Evolutionary conservation across 2,113 vertebrate species (phyloP).

Genomic region (Dipodomys merriami): DNA sequence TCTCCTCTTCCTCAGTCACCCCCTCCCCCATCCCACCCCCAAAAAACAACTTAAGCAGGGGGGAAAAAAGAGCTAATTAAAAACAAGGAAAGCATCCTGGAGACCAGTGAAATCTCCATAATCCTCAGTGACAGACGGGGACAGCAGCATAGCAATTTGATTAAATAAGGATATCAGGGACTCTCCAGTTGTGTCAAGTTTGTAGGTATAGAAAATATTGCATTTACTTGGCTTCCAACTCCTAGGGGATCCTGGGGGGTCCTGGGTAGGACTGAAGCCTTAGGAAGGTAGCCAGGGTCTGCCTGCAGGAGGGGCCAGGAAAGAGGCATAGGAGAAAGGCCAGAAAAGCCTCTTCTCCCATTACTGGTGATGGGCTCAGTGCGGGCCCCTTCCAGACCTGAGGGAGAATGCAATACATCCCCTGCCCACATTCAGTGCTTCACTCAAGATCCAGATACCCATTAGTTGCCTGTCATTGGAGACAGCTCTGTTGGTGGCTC

Average conservation of each 20-base stretch:
- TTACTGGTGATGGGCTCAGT: neutral
- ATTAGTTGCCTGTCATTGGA: slow-evolving; percentile 77
- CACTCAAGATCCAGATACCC: slow-evolving; percentile 65
- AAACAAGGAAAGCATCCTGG: slow-evolving; percentile 42
- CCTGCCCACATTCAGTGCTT: slow-evolving; percentile 33
- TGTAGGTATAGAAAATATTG: neutral
- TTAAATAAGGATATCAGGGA: slow-evolving; percentile 60
- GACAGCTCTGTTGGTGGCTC: slow-evolving; percentile 73
- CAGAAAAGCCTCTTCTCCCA: neutral
- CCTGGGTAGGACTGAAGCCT: neutral
- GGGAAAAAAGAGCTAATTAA: slow-evolving; percentile 47
- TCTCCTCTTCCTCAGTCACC: neutral
- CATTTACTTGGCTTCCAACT: slow-evolving; percentile 21
- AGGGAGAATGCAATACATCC: slow-evolving; percentile 25
- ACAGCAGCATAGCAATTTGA: slow-evolving; percentile 33
- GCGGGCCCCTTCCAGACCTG: slow-evolving; percentile 44
- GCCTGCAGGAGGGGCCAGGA: neutral
- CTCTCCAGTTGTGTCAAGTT: neutral
- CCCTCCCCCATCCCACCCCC: neutral
- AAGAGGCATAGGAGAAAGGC: neutral
- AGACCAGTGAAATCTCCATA: slow-evolving; percentile 20
- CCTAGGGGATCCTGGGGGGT: neutral
- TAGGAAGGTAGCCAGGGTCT: neutral
- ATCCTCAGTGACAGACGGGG: slow-evolving; percentile 48
- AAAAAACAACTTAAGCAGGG: neutral